phyloP scores from a whole-genome alignment of 1,140 invertebrate genomes.

The Radopholus similis region DNA sequence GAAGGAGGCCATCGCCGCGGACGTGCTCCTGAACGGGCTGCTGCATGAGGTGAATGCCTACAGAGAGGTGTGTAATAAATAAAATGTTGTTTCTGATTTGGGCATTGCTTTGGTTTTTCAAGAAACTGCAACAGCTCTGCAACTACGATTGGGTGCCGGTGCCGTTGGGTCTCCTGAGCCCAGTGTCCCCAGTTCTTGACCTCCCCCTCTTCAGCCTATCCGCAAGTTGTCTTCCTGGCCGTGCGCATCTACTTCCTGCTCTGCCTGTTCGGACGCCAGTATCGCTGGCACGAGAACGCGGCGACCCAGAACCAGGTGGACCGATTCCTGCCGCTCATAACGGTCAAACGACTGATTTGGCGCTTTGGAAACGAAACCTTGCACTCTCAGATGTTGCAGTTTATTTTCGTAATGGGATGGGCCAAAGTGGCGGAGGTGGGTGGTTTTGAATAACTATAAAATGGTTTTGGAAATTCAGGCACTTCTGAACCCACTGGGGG shows the following conservation, averaged over 20 bases:
- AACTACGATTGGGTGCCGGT: slow-evolving; percentile 42
- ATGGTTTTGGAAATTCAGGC: background rate
- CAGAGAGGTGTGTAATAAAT: slow-evolving; percentile 9
- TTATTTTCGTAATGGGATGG: slow-evolving; percentile 46
- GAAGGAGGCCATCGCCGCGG: slow-evolving; percentile 22
- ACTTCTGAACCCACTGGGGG: slow-evolving; percentile 22
- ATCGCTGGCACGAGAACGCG: slow-evolving; percentile 18
- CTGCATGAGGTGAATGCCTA: slow-evolving; percentile 22
- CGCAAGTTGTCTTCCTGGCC: slow-evolving; percentile 45
- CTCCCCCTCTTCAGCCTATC: slow-evolving; percentile 17
- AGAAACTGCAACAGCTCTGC: slow-evolving; percentile 32
- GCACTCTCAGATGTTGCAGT: slow-evolving; percentile 26
- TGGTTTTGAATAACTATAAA: background rate
- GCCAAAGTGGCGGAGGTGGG: slow-evolving; percentile 34
- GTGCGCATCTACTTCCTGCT: slow-evolving; percentile 47
- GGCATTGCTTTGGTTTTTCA: slow-evolving; percentile 26
- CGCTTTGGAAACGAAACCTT: background rate
- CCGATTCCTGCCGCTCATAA: slow-evolving; percentile 44
- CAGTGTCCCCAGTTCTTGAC: background rate
- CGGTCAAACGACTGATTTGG: background rate
- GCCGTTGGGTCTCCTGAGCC: background rate
- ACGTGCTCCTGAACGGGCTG: slow-evolving; percentile 26
- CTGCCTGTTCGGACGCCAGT: slow-evolving; percentile 42
- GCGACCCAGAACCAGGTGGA: slow-evolving; percentile 33
- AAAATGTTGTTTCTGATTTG: slow-evolving; percentile 6